A percentile compares a stretch with the other conserved stretches of the same genome.
Evolutionary conservation across 2,888 invertebrate species (phyloP).

Genomic region (Lepidochrysops patricia): DNA sequence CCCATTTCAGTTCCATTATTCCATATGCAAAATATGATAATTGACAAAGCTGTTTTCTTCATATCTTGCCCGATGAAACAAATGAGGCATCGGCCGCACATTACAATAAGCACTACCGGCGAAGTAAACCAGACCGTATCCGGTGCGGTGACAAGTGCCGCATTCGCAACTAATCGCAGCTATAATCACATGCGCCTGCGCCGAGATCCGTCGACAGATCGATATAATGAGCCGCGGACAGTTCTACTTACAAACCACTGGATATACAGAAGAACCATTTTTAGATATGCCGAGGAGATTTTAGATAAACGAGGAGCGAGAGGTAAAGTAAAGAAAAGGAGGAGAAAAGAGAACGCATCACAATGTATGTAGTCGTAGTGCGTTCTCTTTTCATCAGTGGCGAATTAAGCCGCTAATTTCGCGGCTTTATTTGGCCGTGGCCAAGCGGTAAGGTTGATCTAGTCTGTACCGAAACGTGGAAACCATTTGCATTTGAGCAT

Average conservation of each 20-base stretch:
- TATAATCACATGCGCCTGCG: slow-evolving; percentile 6
- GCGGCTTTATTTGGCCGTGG: too few species aligned
- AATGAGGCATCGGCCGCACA: not conserved
- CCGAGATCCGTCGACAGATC: slow-evolving; percentile 13
- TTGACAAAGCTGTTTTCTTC: not conserved
- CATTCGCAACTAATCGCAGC: not conserved
- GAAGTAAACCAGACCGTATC: not conserved
- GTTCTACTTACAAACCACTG: not conserved
- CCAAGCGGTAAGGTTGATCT: too few species aligned
- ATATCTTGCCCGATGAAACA: not conserved
- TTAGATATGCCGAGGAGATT: not conserved
- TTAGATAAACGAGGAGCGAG: too few species aligned
- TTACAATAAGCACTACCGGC: not conserved
- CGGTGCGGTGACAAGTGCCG: slow-evolving; percentile 1
- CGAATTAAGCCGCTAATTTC: too few species aligned
- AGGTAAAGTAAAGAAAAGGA: too few species aligned
- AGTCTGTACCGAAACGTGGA: too few species aligned
- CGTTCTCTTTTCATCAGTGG: too few species aligned
- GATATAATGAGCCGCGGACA: slow-evolving; percentile 12
- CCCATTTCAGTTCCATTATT: not conserved
- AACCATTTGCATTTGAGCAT: too few species aligned
- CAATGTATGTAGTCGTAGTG: too few species aligned
- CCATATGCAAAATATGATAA: not conserved
- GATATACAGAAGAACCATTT: not conserved
- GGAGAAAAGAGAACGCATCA: too few species aligned